phyloP scores from a whole-genome alignment of 2,888 invertebrate genomes.

The Camptogramma bilineatum region DNA sequence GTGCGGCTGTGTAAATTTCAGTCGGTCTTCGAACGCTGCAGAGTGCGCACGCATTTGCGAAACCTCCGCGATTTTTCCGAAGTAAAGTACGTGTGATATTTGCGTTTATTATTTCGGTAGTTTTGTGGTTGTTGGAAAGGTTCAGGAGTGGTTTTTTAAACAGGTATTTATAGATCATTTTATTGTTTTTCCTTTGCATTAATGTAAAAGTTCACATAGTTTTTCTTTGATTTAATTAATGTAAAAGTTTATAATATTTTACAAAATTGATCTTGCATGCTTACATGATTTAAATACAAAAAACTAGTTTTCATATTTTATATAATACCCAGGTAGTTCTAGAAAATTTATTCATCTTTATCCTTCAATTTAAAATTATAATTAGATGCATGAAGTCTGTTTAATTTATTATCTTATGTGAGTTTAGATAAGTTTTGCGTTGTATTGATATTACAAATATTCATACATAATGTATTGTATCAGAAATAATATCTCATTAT shows the following conservation, averaged over 20 bases:
- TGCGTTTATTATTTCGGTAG: constrained; percentile 8
- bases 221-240: not conserved
- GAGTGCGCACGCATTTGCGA: constrained; percentile 25
- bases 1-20: constrained; percentile 32
- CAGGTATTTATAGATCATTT: constrained; percentile 23
- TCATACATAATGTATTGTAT: not conserved
- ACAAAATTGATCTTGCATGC: too few species aligned
- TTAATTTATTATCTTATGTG: not conserved
- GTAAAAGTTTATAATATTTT: too few species aligned
- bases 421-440: not conserved
- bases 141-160: constrained; percentile 6
- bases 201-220: not conserved
- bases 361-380: not conserved
- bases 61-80: constrained; percentile 36
- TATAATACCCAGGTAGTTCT: too few species aligned
- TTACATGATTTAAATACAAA: too few species aligned
- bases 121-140: constrained; percentile 15
- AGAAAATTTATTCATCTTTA: not conserved
- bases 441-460: not conserved
- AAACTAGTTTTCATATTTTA: too few species aligned
- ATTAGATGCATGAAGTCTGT: not conserved
- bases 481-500: not conserved
- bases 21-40: constrained; percentile 36
- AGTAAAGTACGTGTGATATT: constrained; percentile 21
- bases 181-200: not conserved